phyloP scores from a whole-genome alignment of 2,113 vertebrate species.

The Merops nubicus region DNA sequence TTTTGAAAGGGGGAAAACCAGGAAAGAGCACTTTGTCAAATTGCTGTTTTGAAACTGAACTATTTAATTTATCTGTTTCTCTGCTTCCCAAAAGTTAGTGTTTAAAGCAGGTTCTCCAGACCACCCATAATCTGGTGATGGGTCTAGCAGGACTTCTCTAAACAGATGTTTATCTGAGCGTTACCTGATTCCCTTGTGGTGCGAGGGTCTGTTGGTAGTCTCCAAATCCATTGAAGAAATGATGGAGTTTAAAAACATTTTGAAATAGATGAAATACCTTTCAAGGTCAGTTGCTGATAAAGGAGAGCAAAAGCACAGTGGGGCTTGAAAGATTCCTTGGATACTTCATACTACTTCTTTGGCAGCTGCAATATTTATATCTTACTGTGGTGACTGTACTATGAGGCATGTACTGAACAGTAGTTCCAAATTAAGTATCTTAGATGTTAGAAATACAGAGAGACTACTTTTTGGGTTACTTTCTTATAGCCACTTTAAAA shows the following conservation, averaged over 20 bases:
- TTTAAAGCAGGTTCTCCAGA: neutral
- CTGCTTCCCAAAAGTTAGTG: neutral
- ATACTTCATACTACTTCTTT: neutral
- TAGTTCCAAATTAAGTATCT: neutral
- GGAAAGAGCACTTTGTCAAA: neutral
- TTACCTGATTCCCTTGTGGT: neutral
- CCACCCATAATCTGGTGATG: neutral
- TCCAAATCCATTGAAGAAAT: constrained; percentile 9
- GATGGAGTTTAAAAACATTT: constrained; percentile 3
- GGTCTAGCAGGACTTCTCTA: neutral
- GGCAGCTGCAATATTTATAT: neutral
- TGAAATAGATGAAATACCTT: constrained; percentile 28
- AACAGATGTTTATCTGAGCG: neutral
- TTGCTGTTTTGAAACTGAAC: neutral
- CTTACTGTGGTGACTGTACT: neutral
- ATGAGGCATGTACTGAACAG: neutral
- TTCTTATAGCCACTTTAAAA: neutral
- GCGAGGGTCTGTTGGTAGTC: neutral
- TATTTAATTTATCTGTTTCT: constrained; percentile 11
- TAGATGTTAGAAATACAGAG: neutral
- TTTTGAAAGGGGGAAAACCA: neutral
- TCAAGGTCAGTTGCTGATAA: neutral
- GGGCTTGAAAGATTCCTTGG: neutral
- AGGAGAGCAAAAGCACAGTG: neutral
- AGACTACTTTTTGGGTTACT: neutral